Evolutionary conservation across 2,113 vertebrate species (phyloP).

Genomic region (Peromyscus polionotus): DNA sequence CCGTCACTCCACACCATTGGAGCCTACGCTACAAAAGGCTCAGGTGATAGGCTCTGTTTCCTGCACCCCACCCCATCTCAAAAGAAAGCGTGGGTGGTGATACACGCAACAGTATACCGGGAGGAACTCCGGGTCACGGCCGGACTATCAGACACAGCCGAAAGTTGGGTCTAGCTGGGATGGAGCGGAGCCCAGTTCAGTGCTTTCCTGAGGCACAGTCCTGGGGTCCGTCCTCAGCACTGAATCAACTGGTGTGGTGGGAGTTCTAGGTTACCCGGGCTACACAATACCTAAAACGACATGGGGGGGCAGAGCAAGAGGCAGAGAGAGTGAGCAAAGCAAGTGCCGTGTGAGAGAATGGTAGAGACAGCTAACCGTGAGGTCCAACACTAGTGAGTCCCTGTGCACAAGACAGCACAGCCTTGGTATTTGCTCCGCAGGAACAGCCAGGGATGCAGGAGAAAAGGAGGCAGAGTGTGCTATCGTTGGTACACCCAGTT

Average conservation of each 20-base stretch:
- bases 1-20: accelerated
- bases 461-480: accelerated
- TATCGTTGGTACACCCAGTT: not conserved
- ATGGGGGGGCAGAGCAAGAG: not conserved
- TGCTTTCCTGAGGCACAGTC: not conserved
- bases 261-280: not conserved
- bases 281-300: not conserved
- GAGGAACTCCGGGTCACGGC: not conserved
- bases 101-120: not conserved
- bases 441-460: not conserved
- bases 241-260: not conserved
- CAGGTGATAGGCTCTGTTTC: not conserved
- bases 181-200: not conserved
- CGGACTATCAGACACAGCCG: not conserved
- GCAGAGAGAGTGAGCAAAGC: not conserved
- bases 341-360: not conserved
- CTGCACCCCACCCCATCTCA: not conserved
- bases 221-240: not conserved
- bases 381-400: not conserved
- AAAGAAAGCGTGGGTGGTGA: not conserved
- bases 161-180: not conserved
- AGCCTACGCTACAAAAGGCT: not conserved
- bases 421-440: accelerated
- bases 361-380: not conserved
- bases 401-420: not conserved